phyloP scores from a whole-genome alignment of 2,113 vertebrate species.

The Syrmaticus mikado region DNA sequence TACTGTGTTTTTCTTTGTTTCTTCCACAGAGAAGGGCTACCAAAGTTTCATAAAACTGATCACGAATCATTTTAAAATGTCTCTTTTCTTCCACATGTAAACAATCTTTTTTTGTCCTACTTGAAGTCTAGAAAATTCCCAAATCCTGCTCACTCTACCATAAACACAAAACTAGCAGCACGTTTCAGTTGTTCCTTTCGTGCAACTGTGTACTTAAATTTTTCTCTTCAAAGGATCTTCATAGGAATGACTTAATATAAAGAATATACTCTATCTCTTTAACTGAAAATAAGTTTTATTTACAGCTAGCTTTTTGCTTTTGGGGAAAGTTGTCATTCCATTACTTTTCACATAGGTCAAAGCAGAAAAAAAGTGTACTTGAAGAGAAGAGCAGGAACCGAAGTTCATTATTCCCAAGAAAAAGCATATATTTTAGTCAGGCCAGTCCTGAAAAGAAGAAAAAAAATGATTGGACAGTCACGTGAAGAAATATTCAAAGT shows the following conservation, averaged over 20 bases:
- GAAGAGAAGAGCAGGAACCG: neutral
- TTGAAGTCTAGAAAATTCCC: neutral
- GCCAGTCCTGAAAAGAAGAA: neutral
- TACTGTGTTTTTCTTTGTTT: accelerated
- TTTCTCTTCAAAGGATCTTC: conserved; percentile 1
- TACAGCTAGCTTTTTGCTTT: neutral
- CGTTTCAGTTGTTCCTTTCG: neutral
- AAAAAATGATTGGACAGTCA: neutral
- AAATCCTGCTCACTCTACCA: neutral
- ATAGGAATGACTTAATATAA: neutral
- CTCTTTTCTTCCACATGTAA: neutral
- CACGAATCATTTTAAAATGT: neutral
- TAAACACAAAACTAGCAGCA: neutral
- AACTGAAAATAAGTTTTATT: conserved; percentile 35
- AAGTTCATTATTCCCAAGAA: neutral
- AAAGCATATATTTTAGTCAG: neutral
- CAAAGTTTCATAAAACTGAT: neutral
- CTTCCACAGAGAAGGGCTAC: neutral
- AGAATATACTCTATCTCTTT: conserved; percentile 4
- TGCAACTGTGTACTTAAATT: neutral
- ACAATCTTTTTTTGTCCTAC: neutral
- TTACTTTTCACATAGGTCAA: conserved; percentile 9
- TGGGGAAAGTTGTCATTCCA: neutral
- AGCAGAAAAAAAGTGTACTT: neutral
- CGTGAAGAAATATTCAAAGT: neutral